phyloP scores from a whole-genome alignment of 2,888 invertebrate genomes.

The Lycophotia porphyrea region DNA sequence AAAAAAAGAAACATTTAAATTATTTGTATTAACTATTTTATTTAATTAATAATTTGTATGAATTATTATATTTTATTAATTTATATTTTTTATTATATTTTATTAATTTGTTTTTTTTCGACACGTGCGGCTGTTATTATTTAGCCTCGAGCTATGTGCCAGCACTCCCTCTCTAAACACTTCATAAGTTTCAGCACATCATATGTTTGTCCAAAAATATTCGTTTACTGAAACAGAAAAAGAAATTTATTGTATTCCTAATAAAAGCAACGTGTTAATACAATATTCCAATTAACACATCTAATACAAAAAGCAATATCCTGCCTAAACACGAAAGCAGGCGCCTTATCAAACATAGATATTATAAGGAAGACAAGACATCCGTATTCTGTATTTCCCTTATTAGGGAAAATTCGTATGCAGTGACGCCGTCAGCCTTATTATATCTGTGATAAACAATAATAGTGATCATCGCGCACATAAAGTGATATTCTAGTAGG shows the following conservation, averaged over 20 bases:
- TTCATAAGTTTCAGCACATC: background rate
- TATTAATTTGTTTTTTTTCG: no score
- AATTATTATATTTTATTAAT: no score
- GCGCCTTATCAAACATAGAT: conserved; percentile 40
- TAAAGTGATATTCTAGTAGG: conserved; percentile 79
- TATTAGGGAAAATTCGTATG: conserved; percentile 76
- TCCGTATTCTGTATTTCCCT: conserved; percentile 55
- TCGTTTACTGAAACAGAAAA: background rate
- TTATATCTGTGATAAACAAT: conserved; percentile 79
- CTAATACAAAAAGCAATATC: conserved; percentile 64
- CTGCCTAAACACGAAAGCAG: conserved; percentile 49
- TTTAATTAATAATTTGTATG: no score
- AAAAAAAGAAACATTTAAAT: no score
- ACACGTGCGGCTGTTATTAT: background rate
- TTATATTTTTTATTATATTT: no score
- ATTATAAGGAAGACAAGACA: conserved; percentile 41
- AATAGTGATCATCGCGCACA: conserved; percentile 76
- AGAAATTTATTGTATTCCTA: conserved; percentile 20
- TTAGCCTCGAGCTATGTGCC: no score
- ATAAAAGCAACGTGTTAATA: conserved; percentile 44
- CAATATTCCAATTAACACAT: conserved; percentile 63
- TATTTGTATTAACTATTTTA: no score
- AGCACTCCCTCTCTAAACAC: background rate
- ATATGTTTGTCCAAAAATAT: background rate
- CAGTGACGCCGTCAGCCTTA: conserved; percentile 70